Percentiles rank a stretch among this genome's conserved stretches.
phyloP scores from a whole-genome alignment of 2,797 vertebrate genomes.

The Notolepis coatsorum region DNA sequence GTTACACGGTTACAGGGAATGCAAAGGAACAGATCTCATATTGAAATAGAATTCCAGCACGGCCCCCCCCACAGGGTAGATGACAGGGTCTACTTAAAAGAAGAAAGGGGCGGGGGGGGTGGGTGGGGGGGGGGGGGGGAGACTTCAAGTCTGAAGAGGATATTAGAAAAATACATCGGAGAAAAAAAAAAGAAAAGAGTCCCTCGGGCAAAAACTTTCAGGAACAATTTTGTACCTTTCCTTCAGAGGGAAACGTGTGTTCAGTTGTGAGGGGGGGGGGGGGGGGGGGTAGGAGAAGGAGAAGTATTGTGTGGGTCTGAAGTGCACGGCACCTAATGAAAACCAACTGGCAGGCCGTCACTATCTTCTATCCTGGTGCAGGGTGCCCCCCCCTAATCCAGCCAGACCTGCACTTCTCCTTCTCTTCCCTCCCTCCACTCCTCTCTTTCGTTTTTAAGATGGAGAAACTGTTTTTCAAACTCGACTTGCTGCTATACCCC shows the following conservation, averaged over 20 bases:
- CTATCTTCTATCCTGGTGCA: constrained; percentile 76
- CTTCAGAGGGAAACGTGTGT: constrained; percentile 62
- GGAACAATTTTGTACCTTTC: constrained; percentile 79
- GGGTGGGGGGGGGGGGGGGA: constrained; percentile 62
- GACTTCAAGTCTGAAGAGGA: constrained; percentile 84
- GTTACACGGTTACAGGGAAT: constrained; percentile 61
- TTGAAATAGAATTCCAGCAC: constrained; percentile 76
- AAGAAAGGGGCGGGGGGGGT: constrained; percentile 61
- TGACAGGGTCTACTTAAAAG: constrained; percentile 82
- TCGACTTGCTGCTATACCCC: constrained; percentile 16
- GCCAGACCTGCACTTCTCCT: constrained; percentile 51
- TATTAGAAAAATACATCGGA: constrained; percentile 85
- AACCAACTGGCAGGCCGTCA: constrained; percentile 83
- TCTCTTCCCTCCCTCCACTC: constrained; percentile 29
- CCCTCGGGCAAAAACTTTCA: constrained; percentile 73
- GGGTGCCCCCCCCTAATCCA: constrained; percentile 67
- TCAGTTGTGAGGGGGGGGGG: constrained; percentile 45
- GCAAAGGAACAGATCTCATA: constrained; percentile 79
- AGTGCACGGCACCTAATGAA: constrained; percentile 79
- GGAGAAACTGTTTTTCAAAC: constrained; percentile 49
- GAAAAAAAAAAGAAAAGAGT: constrained; percentile 50
- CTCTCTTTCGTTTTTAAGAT: constrained; percentile 53
- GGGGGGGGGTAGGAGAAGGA: constrained; percentile 11
- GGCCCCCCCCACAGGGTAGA: constrained; percentile 79
- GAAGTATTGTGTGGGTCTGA: constrained; percentile 53